Conservation (phyloP, 2,888 invertebrate species). For the Eucera pruinosa region DNA sequence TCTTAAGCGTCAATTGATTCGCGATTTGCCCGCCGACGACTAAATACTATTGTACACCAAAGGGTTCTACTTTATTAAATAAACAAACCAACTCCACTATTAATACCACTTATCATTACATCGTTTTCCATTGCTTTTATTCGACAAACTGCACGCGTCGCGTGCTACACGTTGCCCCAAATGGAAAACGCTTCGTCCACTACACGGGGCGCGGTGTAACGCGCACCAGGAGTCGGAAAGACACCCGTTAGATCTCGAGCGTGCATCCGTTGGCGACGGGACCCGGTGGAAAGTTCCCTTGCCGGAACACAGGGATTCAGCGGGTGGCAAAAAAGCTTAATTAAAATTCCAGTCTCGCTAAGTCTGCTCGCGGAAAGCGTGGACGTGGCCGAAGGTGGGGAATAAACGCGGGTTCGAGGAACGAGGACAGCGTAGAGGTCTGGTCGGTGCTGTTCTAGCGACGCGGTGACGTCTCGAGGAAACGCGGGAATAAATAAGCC, state of each 20-base stretch:
- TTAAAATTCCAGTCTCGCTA: conserved; percentile 76
- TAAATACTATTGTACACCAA: no score
- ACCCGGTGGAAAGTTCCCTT: conserved; percentile 36
- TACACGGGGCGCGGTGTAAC: no score
- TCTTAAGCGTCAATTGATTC: no score
- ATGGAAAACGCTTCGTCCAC: no score
- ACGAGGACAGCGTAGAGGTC: not conserved
- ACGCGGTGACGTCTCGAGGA: conserved; percentile 65
- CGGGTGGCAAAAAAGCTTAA: conserved; percentile 74
- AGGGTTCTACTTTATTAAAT: no score
- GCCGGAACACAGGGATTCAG: conserved; percentile 67
- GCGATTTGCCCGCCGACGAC: no score
- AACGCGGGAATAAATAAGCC: conserved; percentile 71
- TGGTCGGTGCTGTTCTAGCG: conserved; percentile 37
- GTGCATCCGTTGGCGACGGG: conserved; percentile 52
- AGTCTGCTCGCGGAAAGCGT: conserved; percentile 68
- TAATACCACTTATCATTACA: no score
- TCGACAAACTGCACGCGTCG: no score
- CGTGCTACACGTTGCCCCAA: no score
- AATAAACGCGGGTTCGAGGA: not conserved
- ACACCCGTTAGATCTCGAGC: conserved; percentile 64
- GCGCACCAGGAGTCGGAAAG: not conserved
- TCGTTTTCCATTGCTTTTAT: no score
- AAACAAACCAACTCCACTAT: no score
- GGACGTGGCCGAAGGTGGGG: conserved; percentile 19